phyloP scores from a whole-genome alignment of 2,797 vertebrate genomes.

The Lagorchestes hirsutus region DNA sequence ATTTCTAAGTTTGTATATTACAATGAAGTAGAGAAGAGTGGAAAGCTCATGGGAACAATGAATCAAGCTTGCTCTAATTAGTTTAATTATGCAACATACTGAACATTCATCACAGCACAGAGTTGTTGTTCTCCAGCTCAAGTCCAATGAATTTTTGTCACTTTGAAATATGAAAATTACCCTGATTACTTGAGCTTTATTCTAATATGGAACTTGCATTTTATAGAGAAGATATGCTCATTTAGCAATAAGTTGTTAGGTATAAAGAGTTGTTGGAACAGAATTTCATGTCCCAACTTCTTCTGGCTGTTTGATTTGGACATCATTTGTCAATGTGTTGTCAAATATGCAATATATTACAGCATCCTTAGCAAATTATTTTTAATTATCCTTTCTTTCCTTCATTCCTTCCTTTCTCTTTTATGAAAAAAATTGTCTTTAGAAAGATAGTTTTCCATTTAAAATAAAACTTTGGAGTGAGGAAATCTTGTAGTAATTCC shows the following conservation, averaged over 20 bases:
- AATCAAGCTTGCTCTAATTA: neutral
- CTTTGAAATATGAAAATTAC: slow-evolving; percentile 41
- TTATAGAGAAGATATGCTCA: slow-evolving; percentile 20
- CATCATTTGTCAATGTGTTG: slow-evolving; percentile 39
- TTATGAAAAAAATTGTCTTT: neutral
- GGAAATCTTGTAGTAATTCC: neutral
- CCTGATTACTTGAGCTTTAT: slow-evolving; percentile 27
- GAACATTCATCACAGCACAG: neutral
- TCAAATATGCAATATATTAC: neutral
- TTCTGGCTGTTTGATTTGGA: slow-evolving; percentile 49
- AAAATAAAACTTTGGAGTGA: neutral
- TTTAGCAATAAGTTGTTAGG: slow-evolving; percentile 60
- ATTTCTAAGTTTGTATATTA: slow-evolving; percentile 11
- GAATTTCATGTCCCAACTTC: slow-evolving; percentile 44
- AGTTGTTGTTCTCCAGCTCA: neutral
- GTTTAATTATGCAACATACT: slow-evolving; percentile 7
- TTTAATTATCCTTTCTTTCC: neutral
- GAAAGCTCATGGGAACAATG: slow-evolving; percentile 29
- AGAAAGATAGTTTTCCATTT: neutral
- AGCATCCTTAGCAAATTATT: slow-evolving; percentile 33
- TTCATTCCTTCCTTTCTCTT: neutral
- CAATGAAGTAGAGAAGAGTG: neutral
- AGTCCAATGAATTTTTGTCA: neutral
- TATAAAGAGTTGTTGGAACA: slow-evolving; percentile 44
- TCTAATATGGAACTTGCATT: neutral